phyloP scores from a whole-genome alignment of 2,888 invertebrate species.

The Teleogryllus oceanicus region DNA sequence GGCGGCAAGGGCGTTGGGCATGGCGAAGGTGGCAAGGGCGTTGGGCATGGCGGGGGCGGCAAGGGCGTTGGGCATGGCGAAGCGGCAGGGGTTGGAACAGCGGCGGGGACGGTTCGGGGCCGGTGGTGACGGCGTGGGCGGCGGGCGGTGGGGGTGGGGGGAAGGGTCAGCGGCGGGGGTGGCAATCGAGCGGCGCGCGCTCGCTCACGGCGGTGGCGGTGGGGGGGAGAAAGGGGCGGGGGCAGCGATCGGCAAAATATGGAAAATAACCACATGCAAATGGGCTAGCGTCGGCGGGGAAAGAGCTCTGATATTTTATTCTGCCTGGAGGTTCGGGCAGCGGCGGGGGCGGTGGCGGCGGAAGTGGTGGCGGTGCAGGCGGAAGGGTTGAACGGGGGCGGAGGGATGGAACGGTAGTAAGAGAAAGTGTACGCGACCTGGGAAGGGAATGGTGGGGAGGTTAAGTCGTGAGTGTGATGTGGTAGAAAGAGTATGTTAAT shows the following conservation, averaged over 20 bases:
- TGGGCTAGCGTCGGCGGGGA: background rate
- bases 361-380: background rate
- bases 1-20: background rate
- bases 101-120: background rate
- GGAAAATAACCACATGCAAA: conserved; percentile 18
- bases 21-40: background rate
- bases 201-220: too few relatives aligned
- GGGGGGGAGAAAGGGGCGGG: background rate
- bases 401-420: too few relatives aligned
- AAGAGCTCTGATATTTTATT: conserved; percentile 5
- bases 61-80: too few relatives aligned
- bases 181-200: background rate
- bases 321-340: background rate
- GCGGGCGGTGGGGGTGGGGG: too few relatives aligned
- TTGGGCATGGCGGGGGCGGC: background rate
- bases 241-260: conserved; percentile 18
- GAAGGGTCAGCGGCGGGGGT: too few relatives aligned
- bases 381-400: too few relatives aligned
- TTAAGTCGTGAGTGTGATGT: too few relatives aligned
- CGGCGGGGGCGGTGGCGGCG: background rate
- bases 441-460: too few relatives aligned
- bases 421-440: too few relatives aligned
- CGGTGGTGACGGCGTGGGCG: background rate
- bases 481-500: too few relatives aligned
- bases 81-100: background rate